Percentiles rank a stretch among this genome's conserved stretches.
Evolutionary conservation across 2,113 vertebrate species (phyloP).

Genomic region (Heterotilapia buettikoferi): DNA sequence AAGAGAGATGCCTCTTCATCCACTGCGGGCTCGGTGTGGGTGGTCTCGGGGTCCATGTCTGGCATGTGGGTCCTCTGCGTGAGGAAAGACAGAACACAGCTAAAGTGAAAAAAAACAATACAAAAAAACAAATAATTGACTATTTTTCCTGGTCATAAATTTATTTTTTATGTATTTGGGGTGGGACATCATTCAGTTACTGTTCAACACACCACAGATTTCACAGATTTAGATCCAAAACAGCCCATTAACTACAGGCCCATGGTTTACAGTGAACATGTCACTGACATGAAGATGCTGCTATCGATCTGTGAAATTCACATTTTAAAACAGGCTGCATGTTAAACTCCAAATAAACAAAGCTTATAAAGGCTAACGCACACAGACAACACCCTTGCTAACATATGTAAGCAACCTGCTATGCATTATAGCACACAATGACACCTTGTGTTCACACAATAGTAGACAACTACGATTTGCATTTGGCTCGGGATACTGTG

Average conservation of each 20-base stretch:
- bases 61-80: conserved; percentile 56
- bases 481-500: background rate
- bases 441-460: background rate
- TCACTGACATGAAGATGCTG: background rate
- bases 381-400: background rate
- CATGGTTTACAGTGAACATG: background rate
- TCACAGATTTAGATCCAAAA: background rate
- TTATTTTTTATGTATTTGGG: background rate
- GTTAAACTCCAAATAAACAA: background rate
- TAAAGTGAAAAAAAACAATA: background rate
- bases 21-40: conserved; percentile 26
- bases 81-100: background rate
- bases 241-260: background rate
- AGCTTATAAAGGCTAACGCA: background rate
- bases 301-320: background rate
- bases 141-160: background rate
- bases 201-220: background rate
- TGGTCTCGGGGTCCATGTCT: conserved; percentile 56
- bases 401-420: background rate
- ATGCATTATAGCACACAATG: background rate
- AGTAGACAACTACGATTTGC: background rate
- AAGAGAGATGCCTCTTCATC: conserved; percentile 75
- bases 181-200: background rate
- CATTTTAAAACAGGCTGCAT: background rate
- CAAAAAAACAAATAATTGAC: background rate